Conservation (phyloP, 2,113 vertebrate species). For the Hippoglossus stenolepis region DNA sequence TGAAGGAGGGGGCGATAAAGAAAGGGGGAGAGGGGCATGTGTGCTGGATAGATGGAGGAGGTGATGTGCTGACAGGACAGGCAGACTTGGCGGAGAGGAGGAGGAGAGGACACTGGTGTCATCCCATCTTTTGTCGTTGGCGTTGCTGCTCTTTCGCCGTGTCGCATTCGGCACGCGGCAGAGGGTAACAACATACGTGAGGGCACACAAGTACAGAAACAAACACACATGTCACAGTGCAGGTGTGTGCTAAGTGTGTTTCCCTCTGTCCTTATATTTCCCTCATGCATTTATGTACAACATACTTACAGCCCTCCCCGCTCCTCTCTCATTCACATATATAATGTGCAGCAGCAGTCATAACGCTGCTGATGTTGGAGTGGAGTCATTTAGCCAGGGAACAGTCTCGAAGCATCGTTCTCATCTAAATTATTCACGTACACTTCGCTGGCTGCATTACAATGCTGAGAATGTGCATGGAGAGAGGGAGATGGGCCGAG, state of each 20-base stretch:
- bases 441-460: slow-evolving; percentile 58
- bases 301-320: neutral
- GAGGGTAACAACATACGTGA: neutral
- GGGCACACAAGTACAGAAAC: neutral
- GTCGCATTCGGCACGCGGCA: slow-evolving; percentile 2
- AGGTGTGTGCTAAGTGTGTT: neutral
- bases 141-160: slow-evolving; percentile 24
- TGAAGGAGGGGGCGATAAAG: slow-evolving; percentile 30
- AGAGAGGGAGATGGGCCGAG: slow-evolving; percentile 18
- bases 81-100: slow-evolving; percentile 43
- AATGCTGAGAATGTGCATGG: slow-evolving; percentile 50
- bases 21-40: slow-evolving; percentile 6
- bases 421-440: slow-evolving; percentile 76
- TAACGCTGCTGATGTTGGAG: slow-evolving; percentile 37
- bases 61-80: slow-evolving; percentile 68
- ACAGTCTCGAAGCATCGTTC: slow-evolving; percentile 68
- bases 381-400: slow-evolving; percentile 58
- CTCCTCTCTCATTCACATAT: neutral
- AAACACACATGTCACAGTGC: neutral
- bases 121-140: slow-evolving; percentile 34
- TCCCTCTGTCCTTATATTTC: neutral
- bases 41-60: slow-evolving; percentile 25
- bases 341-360: slow-evolving; percentile 24
- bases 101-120: slow-evolving; percentile 70
- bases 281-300: neutral